Base-by-base conservation (phyloP, 2,797 vertebrate species). In the Bradypodion ventrale region DNA sequence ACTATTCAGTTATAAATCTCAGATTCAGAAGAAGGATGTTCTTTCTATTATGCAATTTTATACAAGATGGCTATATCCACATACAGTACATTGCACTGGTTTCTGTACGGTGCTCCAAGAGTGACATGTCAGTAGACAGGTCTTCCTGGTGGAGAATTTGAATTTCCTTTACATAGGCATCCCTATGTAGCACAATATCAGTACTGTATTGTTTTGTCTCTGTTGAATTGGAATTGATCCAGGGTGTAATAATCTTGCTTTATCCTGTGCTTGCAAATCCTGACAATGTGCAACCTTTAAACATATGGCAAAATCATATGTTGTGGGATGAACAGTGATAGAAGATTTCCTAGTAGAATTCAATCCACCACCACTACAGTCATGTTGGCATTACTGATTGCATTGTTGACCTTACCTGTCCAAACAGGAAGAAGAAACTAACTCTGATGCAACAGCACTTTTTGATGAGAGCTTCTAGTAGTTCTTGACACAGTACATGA, bases 231-330 rank as follows among this genome's bases (percentile, higher is more conserved):
- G 66, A 72, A 23, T 46, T 70, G n/a, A 35, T 69, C 32, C 37
- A 76, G 63, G 49, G 66, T 75, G 40, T 59, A 80, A 37, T 59
- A 80, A 37, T 40, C 42, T 46, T 21, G 19, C 29, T 80, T 44
- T 49, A 35, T 44, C n/a, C 9, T 69, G 32, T 69, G 78, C 46
- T 78, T 80, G 37, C 78, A 59, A 75, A 75, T 46, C 3, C 35
- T 2, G 49, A 72, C 12, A 29, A 65, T 12, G 35, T 74, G 32
- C 59, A 69, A 37, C 73, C 27, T 52, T 13, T 37, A 80, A 85
- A 75, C 78, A 76, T 75, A 69, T 60, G 72, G 52, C 40, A 80
- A 75, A 75, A 46, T 81, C 49, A 35, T 76, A 76, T 56, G 59
- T 73, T 74, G 75, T 1, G 10, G 35, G 16, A 63, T 65, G 72